Percentiles rank a stretch among this genome's conserved stretches.
Evolutionary conservation across 2,888 invertebrate genomes (phyloP).

Genomic region (Caenorhabditis sp.): DNA sequence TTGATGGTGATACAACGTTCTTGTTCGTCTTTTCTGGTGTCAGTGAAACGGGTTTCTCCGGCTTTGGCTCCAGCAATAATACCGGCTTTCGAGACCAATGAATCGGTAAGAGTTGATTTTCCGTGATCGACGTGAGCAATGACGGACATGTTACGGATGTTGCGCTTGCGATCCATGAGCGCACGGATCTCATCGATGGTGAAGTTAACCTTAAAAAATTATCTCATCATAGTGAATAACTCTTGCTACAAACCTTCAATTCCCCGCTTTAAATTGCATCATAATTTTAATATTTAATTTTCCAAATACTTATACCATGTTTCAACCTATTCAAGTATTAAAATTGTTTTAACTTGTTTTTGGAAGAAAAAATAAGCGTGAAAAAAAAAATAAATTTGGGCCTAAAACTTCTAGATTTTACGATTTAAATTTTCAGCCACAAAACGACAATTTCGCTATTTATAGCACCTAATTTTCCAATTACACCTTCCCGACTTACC

Average conservation of each 20-base stretch:
- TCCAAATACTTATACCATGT: no score
- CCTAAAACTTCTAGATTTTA: background rate
- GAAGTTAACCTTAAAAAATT: slow-evolving; percentile 89
- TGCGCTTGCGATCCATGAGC: slow-evolving; percentile 99
- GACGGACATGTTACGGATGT: slow-evolving; percentile 99
- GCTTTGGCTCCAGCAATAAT: slow-evolving; percentile 98
- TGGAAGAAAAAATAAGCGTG: no score
- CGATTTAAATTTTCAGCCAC: background rate
- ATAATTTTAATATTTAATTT: background rate
- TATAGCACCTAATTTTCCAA: background rate
- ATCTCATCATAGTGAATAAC: background rate
- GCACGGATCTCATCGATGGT: slow-evolving; percentile 98
- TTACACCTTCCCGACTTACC: slow-evolving; percentile 18
- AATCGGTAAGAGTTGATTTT: slow-evolving; percentile 91
- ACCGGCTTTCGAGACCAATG: slow-evolving; percentile 98
- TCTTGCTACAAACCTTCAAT: background rate
- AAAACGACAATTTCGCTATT: background rate
- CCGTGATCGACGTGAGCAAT: slow-evolving; percentile 99
- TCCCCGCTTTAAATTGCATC: background rate
- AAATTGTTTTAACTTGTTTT: no score
- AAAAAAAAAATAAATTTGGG: background rate
- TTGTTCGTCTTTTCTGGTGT: slow-evolving; percentile 99
- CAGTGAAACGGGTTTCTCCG: slow-evolving; percentile 98
- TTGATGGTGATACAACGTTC: slow-evolving; percentile 99
- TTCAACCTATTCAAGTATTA: background rate